phyloP scores from a whole-genome alignment of 1,140 invertebrate genomes.

The Ceratosolen solmsi region DNA sequence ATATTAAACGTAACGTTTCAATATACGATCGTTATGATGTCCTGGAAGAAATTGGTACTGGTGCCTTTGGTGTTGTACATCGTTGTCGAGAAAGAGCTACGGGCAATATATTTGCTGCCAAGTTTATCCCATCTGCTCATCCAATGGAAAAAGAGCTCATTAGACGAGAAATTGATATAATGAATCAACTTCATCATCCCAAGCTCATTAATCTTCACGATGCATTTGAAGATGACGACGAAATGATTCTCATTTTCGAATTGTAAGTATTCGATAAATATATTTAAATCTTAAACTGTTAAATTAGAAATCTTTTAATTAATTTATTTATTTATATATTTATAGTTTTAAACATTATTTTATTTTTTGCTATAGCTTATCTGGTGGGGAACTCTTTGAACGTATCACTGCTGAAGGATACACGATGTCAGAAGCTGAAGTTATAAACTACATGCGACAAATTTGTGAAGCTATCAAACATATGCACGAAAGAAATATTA shows the following conservation, averaged over 20 bases:
- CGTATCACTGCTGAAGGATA: slow-evolving; percentile 98
- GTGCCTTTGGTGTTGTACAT: slow-evolving; percentile 99
- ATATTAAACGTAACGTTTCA: slow-evolving; percentile 90
- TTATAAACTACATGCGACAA: slow-evolving; percentile 99
- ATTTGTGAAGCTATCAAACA: slow-evolving; percentile 98
- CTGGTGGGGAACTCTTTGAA: slow-evolving; percentile 98
- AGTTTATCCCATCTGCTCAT: slow-evolving; percentile 97
- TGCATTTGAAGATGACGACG: slow-evolving; percentile 98
- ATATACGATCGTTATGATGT: slow-evolving; percentile 99
- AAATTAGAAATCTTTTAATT: background rate
- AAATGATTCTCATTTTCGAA: slow-evolving; percentile 99
- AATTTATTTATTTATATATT: background rate
- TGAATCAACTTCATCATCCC: slow-evolving; percentile 98
- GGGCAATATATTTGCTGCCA: slow-evolving; percentile 98
- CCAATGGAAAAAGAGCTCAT: slow-evolving; percentile 97
- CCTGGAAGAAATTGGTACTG: slow-evolving; percentile 98
- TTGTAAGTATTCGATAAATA: slow-evolving; percentile 82
- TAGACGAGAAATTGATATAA: slow-evolving; percentile 98
- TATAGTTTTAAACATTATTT: background rate
- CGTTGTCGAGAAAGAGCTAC: slow-evolving; percentile 95
- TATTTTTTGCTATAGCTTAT: slow-evolving; percentile 80
- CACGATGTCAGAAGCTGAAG: slow-evolving; percentile 99
- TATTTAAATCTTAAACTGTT: no score
- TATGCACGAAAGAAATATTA: slow-evolving; percentile 99
- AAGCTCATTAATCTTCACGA: slow-evolving; percentile 99